These are phyloP conservation scores for Lagorchestes hirsutus DNA, from an alignment of 2,797 vertebrate genomes.

Conservation along the genomic window DNA sequence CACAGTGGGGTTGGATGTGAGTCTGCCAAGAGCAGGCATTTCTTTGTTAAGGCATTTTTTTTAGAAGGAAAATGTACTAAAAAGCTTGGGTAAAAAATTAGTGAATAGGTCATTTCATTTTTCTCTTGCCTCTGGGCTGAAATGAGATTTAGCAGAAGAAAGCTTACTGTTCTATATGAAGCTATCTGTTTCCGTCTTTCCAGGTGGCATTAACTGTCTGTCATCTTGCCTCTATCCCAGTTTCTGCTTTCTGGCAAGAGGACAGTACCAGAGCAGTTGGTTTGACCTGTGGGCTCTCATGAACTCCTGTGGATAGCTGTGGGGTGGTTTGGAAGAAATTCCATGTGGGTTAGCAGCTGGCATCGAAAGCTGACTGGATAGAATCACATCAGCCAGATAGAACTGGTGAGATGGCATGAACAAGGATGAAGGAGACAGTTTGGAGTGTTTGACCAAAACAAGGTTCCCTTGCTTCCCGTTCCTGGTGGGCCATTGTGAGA, in stretches of 20 bases:
- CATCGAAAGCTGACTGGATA: not conserved
- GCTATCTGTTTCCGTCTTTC: not conserved
- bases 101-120: not conserved
- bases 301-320: not conserved
- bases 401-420: not conserved
- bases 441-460: not conserved
- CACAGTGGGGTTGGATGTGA: conserved; percentile 26
- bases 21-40: conserved; percentile 54
- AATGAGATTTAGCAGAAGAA: not conserved
- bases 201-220: not conserved
- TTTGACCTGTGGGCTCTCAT: conserved; percentile 55
- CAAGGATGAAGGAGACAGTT: not conserved
- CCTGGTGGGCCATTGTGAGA: not conserved
- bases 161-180: not conserved
- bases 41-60: conserved; percentile 70
- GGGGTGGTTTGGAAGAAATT: conserved; percentile 44
- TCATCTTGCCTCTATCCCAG: not conserved
- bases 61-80: conserved; percentile 58
- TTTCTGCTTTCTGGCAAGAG: not conserved
- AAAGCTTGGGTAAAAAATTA: not conserved
- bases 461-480: not conserved
- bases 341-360: conserved; percentile 50
- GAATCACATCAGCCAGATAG: not conserved
- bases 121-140: not conserved
- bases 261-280: not conserved